phyloP scores from a whole-genome alignment of 2,113 vertebrate genomes.

The Hyperopisus bebe region DNA sequence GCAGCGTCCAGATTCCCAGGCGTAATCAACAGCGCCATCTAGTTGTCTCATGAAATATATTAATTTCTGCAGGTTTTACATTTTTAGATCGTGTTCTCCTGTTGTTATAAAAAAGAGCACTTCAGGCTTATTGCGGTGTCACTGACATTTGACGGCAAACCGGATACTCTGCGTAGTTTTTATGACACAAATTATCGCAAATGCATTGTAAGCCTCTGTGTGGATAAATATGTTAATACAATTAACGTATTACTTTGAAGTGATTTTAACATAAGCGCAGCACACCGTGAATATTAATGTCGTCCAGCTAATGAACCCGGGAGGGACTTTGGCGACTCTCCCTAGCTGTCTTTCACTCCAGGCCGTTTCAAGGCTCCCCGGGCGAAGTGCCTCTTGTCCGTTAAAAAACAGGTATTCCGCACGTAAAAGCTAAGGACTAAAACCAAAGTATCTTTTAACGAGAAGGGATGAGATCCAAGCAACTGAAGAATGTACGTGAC shows the following conservation, averaged over 20 bases:
- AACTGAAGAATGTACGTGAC: background rate
- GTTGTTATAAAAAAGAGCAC: background rate
- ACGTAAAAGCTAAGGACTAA: constrained; percentile 19
- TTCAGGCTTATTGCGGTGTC: background rate
- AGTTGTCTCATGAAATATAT: background rate
- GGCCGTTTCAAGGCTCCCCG: constrained; percentile 54
- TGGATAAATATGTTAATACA: background rate
- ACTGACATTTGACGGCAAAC: background rate
- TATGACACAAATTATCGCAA: background rate
- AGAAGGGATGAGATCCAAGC: background rate
- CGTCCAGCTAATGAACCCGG: constrained; percentile 6
- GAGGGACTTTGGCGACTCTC: constrained; percentile 46
- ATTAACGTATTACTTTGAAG: background rate
- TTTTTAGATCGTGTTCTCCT: background rate
- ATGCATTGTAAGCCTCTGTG: background rate
- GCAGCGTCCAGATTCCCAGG: background rate
- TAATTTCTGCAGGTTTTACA: background rate
- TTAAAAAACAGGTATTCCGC: background rate
- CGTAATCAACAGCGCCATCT: background rate
- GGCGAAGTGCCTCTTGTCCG: background rate
- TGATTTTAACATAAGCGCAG: background rate
- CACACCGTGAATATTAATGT: constrained; percentile 31
- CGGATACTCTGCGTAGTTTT: background rate
- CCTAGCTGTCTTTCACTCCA: constrained; percentile 37
- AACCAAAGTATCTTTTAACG: background rate